Evolutionary conservation across 2,113 vertebrate species (phyloP).

Genomic region (Nannospalax galili): DNA sequence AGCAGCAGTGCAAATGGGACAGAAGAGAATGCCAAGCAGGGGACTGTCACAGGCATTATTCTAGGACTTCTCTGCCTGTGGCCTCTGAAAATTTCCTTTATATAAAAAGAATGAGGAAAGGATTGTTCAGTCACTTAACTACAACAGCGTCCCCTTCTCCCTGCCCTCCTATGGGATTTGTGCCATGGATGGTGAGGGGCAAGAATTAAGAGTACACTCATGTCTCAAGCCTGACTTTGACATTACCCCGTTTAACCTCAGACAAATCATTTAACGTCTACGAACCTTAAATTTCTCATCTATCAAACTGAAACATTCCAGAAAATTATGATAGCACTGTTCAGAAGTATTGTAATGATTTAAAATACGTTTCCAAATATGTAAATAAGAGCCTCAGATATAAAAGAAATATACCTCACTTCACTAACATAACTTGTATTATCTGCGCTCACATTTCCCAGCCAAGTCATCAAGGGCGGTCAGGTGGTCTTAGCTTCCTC

Average conservation of each 20-base stretch:
- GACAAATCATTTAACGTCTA: neutral
- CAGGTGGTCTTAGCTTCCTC: slow-evolving; percentile 6
- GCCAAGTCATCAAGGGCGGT: neutral
- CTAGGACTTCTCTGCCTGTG: neutral
- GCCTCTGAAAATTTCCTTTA: neutral
- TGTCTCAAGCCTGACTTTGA: neutral
- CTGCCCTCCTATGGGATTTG: neutral
- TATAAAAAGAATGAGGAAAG: neutral
- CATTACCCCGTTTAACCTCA: neutral
- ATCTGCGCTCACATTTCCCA: neutral
- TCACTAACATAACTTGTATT: no score
- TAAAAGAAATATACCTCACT: neutral
- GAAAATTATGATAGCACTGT: neutral
- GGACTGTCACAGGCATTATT: neutral
- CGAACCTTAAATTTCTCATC: neutral
- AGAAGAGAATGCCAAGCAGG: neutral
- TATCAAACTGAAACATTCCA: neutral
- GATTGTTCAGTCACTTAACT: neutral
- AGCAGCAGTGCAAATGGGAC: neutral
- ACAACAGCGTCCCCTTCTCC: neutral
- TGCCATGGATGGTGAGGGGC: neutral
- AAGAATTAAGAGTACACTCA: neutral
- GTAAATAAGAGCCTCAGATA: slow-evolving; percentile 2
- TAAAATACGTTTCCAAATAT: slow-evolving; percentile 45
- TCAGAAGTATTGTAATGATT: neutral